Evolutionary conservation across 2,888 invertebrate species (phyloP), one percentile per base, ranked within the genome.

Genomic region (Phytoseiulus persimilis): DNA sequence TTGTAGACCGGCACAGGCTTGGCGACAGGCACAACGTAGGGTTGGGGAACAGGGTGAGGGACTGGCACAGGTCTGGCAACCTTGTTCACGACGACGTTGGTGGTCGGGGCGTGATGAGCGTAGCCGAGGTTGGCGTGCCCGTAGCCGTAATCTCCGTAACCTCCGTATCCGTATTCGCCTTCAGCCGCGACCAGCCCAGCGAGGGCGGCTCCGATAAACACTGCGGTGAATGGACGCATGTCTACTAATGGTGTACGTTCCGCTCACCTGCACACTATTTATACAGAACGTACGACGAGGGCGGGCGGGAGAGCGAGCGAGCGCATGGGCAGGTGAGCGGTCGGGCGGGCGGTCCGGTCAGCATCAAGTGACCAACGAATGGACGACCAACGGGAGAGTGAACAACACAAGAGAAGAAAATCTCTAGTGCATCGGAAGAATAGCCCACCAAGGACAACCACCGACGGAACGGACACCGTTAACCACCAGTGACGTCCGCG

Each of bases 31-130:
- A 87, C 87, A 28, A 45, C 87, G 45, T 87, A 87, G 39, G 87
- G 87, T 14, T 33, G 32, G 33, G 87, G 87, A 33, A 87, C 87
- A 6, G 87, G 87, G 32, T 87, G 87, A 87, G 87, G 31, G 39
- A 87, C 87, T 6, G 87, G 87, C 33, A 87, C 87, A n/a, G 87
- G 87, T n/a, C 87, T 32, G 32, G 87, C 87, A 45, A 87, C 87
- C 33, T 87, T 87, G 87, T 87, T 87, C 33, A 87, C 87, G 45
- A 87, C 87, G 18, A 87, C 87, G 87, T 33, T 39, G n/a, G 87
- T 87, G 32, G 87, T 39, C 18, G 87, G 87, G 0, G 32, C 87
- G 32, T 87, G 87, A 65, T 65, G 65, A 31, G 33, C 87, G 32
- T 87, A 87, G n/a, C 11, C 87, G 32, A 28, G 87, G 28, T 28